Percentiles rank a stretch among this genome's conserved stretches.
Conservation (phyloP, 2,797 vertebrate species). For the Perodicticus potto region DNA sequence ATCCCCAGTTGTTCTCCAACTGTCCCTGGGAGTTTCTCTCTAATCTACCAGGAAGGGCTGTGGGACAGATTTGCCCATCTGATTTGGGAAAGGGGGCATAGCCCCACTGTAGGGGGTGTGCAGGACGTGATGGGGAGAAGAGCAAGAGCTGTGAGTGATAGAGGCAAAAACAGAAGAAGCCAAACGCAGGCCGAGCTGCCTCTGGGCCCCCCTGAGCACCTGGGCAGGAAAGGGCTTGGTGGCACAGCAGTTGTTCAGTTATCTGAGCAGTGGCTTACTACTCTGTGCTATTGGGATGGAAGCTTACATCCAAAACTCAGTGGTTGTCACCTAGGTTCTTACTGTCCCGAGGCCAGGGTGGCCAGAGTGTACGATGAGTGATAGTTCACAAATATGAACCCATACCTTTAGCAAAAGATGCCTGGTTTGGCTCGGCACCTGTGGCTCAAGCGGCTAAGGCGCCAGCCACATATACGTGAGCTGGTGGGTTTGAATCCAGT, state of each 20-base stretch:
- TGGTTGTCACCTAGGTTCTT: background rate
- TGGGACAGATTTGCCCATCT: background rate
- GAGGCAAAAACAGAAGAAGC: background rate
- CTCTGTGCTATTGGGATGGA: background rate
- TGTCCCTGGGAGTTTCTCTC: background rate
- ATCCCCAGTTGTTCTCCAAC: background rate
- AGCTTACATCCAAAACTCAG: background rate
- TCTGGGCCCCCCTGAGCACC: background rate
- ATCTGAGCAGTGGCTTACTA: too few species aligned
- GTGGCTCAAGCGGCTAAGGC: too few species aligned
- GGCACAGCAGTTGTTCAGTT: background rate
- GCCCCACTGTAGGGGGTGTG: accelerated
- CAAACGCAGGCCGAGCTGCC: background rate
- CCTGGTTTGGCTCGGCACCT: too few species aligned
- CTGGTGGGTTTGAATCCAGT: too few species aligned
- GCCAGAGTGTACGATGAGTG: background rate
- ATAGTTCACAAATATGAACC: background rate
- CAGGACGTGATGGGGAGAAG: background rate
- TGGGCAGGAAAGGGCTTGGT: background rate
- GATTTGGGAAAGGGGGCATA: background rate
- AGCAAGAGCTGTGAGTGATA: background rate
- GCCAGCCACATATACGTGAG: too few species aligned
- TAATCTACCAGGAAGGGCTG: background rate
- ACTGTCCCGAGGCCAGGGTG: background rate
- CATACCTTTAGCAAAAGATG: background rate